These are phyloP conservation scores for Nothoprocta perdicaria DNA, from an alignment of 2,113 vertebrate genomes.

Conservation along the genomic window DNA sequence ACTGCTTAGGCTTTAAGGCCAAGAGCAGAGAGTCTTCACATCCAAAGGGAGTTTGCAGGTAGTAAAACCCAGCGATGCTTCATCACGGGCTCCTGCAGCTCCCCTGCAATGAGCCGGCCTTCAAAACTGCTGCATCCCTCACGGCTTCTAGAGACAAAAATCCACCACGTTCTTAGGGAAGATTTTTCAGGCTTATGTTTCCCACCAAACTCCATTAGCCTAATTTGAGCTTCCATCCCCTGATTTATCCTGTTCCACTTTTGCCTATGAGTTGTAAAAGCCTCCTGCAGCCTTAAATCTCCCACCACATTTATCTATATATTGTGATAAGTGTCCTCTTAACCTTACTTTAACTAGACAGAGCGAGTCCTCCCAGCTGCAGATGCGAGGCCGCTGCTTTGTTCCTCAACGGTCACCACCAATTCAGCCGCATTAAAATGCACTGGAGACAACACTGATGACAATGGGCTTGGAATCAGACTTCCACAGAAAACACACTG, in stretches of 20 bases:
- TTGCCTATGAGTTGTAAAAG: background rate
- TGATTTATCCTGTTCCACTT: slow-evolving; percentile 1
- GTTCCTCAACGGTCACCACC: slow-evolving; percentile 1
- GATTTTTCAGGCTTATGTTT: background rate
- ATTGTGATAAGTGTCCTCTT: background rate
- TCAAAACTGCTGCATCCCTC: background rate
- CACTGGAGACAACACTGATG: background rate
- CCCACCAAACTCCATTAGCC: background rate
- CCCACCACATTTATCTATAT: background rate
- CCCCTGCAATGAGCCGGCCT: background rate
- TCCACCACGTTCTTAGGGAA: background rate
- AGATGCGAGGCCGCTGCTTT: slow-evolving; percentile 30
- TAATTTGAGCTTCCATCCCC: background rate
- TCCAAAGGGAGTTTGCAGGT: background rate
- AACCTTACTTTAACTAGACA: background rate
- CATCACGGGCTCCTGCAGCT: background rate
- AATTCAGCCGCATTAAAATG: slow-evolving; percentile 53
- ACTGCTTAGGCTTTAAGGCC: background rate
- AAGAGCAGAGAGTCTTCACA: background rate
- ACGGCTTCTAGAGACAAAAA: background rate
- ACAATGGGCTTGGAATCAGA: slow-evolving; percentile 47
- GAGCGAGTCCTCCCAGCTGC: slow-evolving; percentile 41
- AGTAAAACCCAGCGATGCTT: background rate
- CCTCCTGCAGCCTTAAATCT: background rate
- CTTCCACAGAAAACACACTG: slow-evolving; percentile 47